Evolutionary conservation across 2,797 vertebrate genomes (phyloP).

Genomic region (Australoheros facetus): DNA sequence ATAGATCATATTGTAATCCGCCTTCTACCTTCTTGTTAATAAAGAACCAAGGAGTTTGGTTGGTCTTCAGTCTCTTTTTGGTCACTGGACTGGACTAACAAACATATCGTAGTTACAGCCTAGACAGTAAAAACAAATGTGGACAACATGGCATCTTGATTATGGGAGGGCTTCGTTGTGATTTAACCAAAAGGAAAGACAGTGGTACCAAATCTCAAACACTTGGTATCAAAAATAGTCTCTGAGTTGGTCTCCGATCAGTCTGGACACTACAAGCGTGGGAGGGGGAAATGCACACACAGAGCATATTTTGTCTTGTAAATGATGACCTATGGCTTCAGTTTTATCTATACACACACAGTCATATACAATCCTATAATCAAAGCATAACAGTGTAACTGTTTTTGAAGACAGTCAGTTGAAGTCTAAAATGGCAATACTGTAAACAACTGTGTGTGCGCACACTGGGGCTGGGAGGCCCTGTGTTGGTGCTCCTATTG

Average conservation of each 20-base stretch:
- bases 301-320: constrained; percentile 78
- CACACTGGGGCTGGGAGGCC: constrained; percentile 76
- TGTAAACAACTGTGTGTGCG: constrained; percentile 66
- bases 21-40: constrained; percentile 70
- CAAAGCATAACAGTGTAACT: constrained; percentile 26
- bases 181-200: constrained; percentile 67
- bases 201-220: constrained; percentile 83
- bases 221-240: constrained; percentile 96
- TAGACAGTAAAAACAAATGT: constrained; percentile 79
- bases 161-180: constrained; percentile 66
- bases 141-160: constrained; percentile 57
- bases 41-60: constrained; percentile 71
- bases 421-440: constrained; percentile 49
- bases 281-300: constrained; percentile 86
- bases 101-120: constrained; percentile 82
- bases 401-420: constrained; percentile 42
- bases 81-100: constrained; percentile 86
- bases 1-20: constrained; percentile 57
- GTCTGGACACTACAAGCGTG: constrained; percentile 73
- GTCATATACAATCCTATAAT: constrained; percentile 43
- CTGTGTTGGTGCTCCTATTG: constrained; percentile 79
- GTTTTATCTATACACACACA: constrained; percentile 74
- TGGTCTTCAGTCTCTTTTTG: constrained; percentile 77
- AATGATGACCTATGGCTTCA: constrained; percentile 88
- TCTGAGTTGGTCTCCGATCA: constrained; percentile 91